Percentiles rank a stretch among this genome's conserved stretches.
Evolutionary conservation across 2,888 invertebrate species (phyloP).

Genomic region (Camponotus fellah): DNA sequence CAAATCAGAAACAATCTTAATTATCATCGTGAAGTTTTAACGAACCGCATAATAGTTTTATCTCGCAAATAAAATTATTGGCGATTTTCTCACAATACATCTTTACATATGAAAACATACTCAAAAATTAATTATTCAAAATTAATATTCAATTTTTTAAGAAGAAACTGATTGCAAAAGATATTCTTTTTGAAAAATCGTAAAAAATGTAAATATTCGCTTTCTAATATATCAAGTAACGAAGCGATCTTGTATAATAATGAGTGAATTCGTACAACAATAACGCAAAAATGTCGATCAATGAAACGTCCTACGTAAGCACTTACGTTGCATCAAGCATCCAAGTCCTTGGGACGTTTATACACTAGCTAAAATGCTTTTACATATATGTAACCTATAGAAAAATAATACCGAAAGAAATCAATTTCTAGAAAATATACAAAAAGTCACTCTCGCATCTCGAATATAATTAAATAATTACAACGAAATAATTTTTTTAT

Average conservation of each 20-base stretch:
- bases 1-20: not conserved
- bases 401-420: conserved; percentile 4
- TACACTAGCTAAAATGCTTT: not conserved
- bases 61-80: not conserved
- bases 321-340: conserved; percentile 59
- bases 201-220: not conserved
- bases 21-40: conserved; percentile 5
- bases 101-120: not conserved
- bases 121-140: conserved; percentile 11
- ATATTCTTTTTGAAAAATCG: not conserved
- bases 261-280: not conserved
- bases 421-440: not conserved
- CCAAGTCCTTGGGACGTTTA: conserved; percentile 46
- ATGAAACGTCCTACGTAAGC: conserved; percentile 61
- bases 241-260: not conserved
- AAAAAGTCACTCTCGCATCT: not conserved
- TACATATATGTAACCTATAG: not conserved
- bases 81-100: not conserved
- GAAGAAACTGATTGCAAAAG: not conserved
- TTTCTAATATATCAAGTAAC: not conserved
- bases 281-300: conserved; percentile 51
- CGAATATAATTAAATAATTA: not conserved
- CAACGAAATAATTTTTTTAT: not conserved
- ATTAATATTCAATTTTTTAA: not conserved
- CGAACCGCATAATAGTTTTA: not conserved